Evolutionary conservation across 2,113 vertebrate species (phyloP).

Genomic region (Tupaia chinensis): DNA sequence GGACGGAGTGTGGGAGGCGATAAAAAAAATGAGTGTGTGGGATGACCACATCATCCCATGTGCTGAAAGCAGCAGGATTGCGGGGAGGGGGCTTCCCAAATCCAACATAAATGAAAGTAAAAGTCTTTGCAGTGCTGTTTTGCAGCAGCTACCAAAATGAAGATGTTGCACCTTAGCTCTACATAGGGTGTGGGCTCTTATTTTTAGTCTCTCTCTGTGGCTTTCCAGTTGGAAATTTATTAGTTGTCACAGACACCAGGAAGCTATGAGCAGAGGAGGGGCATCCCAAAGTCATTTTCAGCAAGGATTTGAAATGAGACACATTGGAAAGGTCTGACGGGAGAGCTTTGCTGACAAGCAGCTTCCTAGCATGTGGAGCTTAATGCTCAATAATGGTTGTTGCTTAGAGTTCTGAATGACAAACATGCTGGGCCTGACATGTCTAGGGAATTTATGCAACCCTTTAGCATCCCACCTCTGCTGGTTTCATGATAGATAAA

Average conservation of each 20-base stretch:
- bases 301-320: constrained; percentile 20
- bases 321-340: not conserved
- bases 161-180: constrained; percentile 14
- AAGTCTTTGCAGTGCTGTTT: not conserved
- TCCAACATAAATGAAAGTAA: constrained; percentile 58
- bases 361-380: not conserved
- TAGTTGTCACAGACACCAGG: not conserved
- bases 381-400: not conserved
- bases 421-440: not conserved
- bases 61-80: constrained; percentile 1
- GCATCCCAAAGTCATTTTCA: constrained; percentile 24
- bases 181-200: not conserved
- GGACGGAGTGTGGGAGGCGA: constrained; percentile 75
- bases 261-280: not conserved
- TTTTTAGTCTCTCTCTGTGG: not conserved
- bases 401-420: not conserved
- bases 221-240: constrained; percentile 37
- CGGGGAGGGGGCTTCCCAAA: not conserved
- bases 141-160: constrained; percentile 13
- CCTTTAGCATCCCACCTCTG: not conserved
- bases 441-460: not conserved
- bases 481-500: not conserved
- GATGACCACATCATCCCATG: constrained; percentile 72
- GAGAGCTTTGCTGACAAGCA: not conserved
- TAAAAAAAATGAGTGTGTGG: constrained; percentile 70